A percentile compares a stretch with the other conserved stretches of the same genome.
phyloP scores from a whole-genome alignment of 1,140 invertebrate genomes.

The Pogonomyrmex barbatus region DNA sequence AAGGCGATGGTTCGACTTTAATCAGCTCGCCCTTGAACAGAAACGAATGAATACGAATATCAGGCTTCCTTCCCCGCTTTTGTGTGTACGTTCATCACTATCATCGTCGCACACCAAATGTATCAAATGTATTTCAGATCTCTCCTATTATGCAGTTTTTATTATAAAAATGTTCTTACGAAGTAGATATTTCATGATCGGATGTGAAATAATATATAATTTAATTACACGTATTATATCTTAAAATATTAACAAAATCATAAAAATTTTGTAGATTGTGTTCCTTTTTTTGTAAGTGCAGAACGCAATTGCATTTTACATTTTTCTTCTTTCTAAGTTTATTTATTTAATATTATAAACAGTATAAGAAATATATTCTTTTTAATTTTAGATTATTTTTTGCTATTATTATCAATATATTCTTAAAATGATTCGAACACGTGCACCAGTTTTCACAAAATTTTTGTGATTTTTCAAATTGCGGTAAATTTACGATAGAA shows the following conservation, averaged over 20 bases:
- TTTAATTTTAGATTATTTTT: too few species aligned
- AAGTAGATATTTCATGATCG: background rate
- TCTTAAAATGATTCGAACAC: background rate
- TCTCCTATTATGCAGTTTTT: background rate
- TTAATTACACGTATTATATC: too few species aligned
- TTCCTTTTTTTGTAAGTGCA: too few species aligned
- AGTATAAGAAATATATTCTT: too few species aligned
- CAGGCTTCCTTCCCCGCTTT: constrained; percentile 36
- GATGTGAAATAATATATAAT: background rate
- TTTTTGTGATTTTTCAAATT: background rate
- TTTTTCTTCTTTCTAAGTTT: too few species aligned
- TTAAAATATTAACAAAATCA: too few species aligned
- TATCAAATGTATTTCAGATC: background rate
- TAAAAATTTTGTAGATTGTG: too few species aligned
- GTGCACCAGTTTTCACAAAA: too few species aligned
- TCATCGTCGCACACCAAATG: background rate
- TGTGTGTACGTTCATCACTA: background rate
- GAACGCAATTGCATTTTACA: too few species aligned
- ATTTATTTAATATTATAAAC: too few species aligned
- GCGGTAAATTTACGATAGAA: background rate
- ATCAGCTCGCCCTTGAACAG: constrained; percentile 59
- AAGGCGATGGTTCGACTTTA: constrained; percentile 52
- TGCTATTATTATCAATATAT: too few species aligned
- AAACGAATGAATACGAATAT: constrained; percentile 30
- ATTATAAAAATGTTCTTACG: background rate